Conservation (phyloP, 2,113 vertebrate genomes). For the Deroptyus accipitrinus region DNA sequence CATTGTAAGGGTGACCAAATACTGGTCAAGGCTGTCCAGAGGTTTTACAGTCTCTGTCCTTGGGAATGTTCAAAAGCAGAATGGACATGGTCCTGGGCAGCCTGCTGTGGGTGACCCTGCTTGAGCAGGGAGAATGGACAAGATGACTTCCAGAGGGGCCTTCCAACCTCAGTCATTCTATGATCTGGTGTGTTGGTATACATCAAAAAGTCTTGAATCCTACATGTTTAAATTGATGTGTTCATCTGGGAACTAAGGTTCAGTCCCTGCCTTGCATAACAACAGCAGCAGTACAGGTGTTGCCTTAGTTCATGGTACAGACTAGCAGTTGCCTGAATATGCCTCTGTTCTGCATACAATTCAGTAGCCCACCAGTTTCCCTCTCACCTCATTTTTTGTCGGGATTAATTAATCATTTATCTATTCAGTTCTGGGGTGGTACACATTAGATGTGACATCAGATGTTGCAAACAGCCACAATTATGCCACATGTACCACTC, state of each 20-base stretch:
- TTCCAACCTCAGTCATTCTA: not conserved
- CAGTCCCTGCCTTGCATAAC: not conserved
- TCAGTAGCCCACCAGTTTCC: not conserved
- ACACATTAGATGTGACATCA: not conserved
- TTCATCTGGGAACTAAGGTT: not conserved
- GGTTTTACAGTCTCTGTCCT: not conserved
- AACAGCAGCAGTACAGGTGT: not conserved
- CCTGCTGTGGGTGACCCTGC: not conserved
- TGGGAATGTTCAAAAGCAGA: not conserved
- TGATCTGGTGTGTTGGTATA: not conserved
- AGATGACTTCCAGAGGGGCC: not conserved
- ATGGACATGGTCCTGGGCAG: not conserved
- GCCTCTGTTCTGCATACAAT: not conserved
- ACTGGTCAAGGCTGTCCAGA: not conserved
- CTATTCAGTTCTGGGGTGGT: not conserved
- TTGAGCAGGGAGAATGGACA: not conserved
- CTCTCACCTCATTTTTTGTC: not conserved
- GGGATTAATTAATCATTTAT: not conserved
- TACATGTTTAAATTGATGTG: not conserved
- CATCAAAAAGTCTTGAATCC: not conserved
- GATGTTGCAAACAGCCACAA: not conserved
- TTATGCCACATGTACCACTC: not conserved
- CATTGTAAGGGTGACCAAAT: accelerated
- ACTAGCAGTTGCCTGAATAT: not conserved
- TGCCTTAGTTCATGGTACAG: not conserved